Conservation (phyloP, 2,888 invertebrate species). For the Epinotia bilunana region DNA sequence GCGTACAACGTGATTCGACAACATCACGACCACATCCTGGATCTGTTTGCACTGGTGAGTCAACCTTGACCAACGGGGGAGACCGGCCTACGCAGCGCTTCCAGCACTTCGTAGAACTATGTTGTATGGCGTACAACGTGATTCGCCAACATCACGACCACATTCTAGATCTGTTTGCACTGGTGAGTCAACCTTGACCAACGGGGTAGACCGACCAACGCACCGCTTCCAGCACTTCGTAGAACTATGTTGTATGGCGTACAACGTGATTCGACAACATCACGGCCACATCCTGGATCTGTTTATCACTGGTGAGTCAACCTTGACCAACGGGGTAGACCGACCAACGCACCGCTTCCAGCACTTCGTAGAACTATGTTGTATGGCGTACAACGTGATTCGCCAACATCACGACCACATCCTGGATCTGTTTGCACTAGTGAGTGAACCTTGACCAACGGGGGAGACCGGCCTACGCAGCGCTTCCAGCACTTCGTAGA, state of each 20-base stretch:
- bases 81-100: constrained; percentile 96
- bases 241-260: constrained; percentile 99
- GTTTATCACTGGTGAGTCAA: constrained; percentile 83
- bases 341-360: constrained; percentile 97
- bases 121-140: constrained; percentile 98
- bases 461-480: constrained; percentile 95
- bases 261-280: constrained; percentile 96
- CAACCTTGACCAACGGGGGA: constrained; percentile 89
- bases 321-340: constrained; percentile 91
- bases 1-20: constrained; percentile 98
- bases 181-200: constrained; percentile 86
- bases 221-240: constrained; percentile 98
- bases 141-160: constrained; percentile 96
- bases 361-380: constrained; percentile 99
- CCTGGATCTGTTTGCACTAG: constrained; percentile 91
- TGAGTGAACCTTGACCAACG: constrained; percentile 90
- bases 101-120: constrained; percentile 99
- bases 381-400: constrained; percentile 98
- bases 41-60: constrained; percentile 88
- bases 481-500: constrained; percentile 99
- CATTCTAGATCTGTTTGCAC: constrained; percentile 94
- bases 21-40: constrained; percentile 95
- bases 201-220: constrained; percentile 96
- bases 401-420: constrained; percentile 95
- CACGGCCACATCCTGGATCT: constrained; percentile 95